These are phyloP conservation scores for Platycheirus albimanus DNA, from an alignment of 2,888 invertebrate genomes.

Conservation along the genomic window DNA sequence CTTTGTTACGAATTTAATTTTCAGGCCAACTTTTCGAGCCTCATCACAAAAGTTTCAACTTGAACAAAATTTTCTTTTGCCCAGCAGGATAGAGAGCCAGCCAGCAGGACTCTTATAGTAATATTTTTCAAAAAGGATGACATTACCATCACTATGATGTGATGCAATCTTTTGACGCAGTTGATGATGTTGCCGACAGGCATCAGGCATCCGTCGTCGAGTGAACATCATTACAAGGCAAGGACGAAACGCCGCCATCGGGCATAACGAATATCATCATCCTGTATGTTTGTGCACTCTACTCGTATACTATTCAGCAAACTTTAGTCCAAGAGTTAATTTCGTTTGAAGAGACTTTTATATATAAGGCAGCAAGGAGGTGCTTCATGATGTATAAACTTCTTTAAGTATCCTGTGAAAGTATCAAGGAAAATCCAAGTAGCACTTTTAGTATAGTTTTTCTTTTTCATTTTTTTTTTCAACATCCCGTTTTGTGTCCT, in stretches of 20 bases:
- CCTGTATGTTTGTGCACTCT: constrained; percentile 19
- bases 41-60: neutral
- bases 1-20: constrained; percentile 19
- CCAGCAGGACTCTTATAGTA: constrained; percentile 31
- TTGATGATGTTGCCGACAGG: constrained; percentile 47
- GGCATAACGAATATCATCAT: constrained; percentile 52
- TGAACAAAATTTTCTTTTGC: neutral
- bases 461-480: constrained; percentile 6
- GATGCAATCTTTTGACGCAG: constrained; percentile 50
- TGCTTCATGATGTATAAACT: constrained; percentile 73
- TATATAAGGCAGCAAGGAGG: constrained; percentile 45
- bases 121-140: constrained; percentile 25
- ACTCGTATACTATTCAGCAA: neutral
- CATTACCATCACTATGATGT: constrained; percentile 42
- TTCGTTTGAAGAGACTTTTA: constrained; percentile 66
- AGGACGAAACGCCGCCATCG: constrained; percentile 43
- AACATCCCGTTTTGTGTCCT: constrained; percentile 43
- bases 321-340: constrained; percentile 66
- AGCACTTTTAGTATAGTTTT: constrained; percentile 24
- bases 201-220: constrained; percentile 34
- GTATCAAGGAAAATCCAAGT: constrained; percentile 63
- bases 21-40: constrained; percentile 28
- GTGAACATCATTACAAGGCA: constrained; percentile 55
- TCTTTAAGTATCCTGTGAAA: constrained; percentile 65
- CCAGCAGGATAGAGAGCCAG: too few relatives aligned